Percentiles rank a stretch among this genome's conserved stretches.
Evolutionary conservation across 37 sponge, comb jelly and placozoan species (phyloP).

Genomic region (Oscarella lobularis): DNA sequence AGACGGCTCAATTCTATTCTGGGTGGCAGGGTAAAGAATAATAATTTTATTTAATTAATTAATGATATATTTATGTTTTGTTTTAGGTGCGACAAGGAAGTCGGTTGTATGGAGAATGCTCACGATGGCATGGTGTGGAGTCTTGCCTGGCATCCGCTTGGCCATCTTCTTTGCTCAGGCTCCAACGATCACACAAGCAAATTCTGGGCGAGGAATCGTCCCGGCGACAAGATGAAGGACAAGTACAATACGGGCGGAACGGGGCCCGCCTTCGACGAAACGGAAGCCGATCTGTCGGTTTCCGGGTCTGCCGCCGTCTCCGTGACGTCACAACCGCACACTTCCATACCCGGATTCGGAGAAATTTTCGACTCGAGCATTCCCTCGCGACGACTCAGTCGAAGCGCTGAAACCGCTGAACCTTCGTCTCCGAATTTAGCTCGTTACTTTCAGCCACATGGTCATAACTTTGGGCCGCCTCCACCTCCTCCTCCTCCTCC

Average conservation of each 20-base stretch:
- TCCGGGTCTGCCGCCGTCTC: too few species aligned
- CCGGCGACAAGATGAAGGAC: slow-evolving; percentile 88
- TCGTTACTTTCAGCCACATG: too few species aligned
- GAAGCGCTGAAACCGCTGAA: too few species aligned
- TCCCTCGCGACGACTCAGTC: too few species aligned
- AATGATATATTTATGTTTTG: not conserved
- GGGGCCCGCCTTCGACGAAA: too few species aligned
- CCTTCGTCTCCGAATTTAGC: too few species aligned
- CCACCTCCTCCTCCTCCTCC: too few species aligned
- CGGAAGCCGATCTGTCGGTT: too few species aligned
- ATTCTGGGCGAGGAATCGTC: slow-evolving; percentile 89
- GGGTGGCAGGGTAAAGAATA: slow-evolving; percentile 67
- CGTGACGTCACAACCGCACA: too few species aligned
- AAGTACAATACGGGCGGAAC: slow-evolving; percentile 35
- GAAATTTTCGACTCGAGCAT: too few species aligned
- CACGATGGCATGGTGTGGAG: slow-evolving; percentile 83
- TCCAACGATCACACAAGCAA: slow-evolving; percentile 90
- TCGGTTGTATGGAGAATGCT: slow-evolving; percentile 86
- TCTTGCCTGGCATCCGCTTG: slow-evolving; percentile 93
- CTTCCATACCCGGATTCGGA: too few species aligned
- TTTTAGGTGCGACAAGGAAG: slow-evolving; percentile 53
- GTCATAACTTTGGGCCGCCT: too few species aligned
- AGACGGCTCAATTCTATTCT: slow-evolving; percentile 89
- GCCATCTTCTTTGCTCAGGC: slow-evolving; percentile 83
- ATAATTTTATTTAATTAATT: not conserved